phyloP scores from a whole-genome alignment of 2,888 invertebrate species.

The Ennomos quercinarius region DNA sequence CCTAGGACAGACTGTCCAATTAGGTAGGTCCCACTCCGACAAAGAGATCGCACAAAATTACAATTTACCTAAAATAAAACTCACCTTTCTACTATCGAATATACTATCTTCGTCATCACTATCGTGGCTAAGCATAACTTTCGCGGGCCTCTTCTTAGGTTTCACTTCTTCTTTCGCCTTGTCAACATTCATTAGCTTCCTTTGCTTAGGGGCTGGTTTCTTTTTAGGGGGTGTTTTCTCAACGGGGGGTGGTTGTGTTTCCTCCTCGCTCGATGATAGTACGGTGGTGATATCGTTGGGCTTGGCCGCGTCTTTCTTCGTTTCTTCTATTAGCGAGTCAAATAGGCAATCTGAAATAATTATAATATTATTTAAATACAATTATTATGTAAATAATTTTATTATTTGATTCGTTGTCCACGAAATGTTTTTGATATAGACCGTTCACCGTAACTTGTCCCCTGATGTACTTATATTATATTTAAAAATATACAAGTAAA shows the following conservation, averaged over 20 bases:
- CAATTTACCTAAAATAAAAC: constrained; percentile 1
- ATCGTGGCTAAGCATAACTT: constrained; percentile 61
- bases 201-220: constrained; percentile 66
- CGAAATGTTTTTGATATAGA: too few species aligned
- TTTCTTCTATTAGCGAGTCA: constrained; percentile 80
- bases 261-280: constrained; percentile 61
- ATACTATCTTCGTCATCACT: constrained; percentile 79
- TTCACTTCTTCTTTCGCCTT: constrained; percentile 53
- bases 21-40: too few species aligned
- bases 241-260: constrained; percentile 40
- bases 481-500: too few species aligned
- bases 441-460: too few species aligned
- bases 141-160: constrained; percentile 73
- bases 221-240: constrained; percentile 64
- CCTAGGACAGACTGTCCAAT: too few species aligned
- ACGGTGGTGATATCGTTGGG: constrained; percentile 41
- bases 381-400: too few species aligned
- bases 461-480: too few species aligned
- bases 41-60: too few species aligned
- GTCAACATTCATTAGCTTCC: constrained; percentile 61
- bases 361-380: too few species aligned
- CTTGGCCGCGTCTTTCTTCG: constrained; percentile 63
- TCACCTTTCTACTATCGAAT: constrained; percentile 80
- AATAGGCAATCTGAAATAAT: constrained; percentile 74
- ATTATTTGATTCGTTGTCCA: too few species aligned